phyloP scores from a whole-genome alignment of 2,888 invertebrate genomes.

The Isotomurus palustris region DNA sequence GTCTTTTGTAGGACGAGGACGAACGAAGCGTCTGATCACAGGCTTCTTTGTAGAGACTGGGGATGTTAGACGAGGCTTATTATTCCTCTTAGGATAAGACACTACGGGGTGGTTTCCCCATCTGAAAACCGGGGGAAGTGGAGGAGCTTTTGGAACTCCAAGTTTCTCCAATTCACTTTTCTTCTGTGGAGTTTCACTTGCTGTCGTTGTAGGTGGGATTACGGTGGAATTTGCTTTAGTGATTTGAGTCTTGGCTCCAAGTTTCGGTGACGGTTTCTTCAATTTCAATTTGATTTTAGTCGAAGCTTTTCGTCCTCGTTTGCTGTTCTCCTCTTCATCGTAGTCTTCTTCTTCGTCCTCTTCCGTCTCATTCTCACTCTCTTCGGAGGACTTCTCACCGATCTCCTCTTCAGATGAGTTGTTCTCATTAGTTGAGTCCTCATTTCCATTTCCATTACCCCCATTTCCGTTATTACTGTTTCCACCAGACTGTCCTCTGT shows the following conservation, averaged over 20 bases:
- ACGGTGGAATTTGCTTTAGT: no score
- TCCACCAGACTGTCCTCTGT: conserved; percentile 1
- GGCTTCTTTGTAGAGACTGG: neutral
- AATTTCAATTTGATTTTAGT: no score
- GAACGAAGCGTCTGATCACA: neutral
- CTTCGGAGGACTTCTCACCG: conserved; percentile 15
- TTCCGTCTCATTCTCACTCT: conserved; percentile 8
- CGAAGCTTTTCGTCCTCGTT: no score
- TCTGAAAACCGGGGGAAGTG: conserved; percentile 7
- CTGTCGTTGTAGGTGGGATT: no score
- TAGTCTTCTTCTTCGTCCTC: conserved; percentile 7
- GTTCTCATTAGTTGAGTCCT: neutral
- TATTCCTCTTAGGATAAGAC: no score
- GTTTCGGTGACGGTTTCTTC: no score
- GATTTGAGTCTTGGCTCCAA: no score
- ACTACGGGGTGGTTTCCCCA: neutral
- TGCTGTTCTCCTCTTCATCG: no score
- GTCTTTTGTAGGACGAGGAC: neutral
- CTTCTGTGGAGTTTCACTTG: no score
- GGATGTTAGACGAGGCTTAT: neutral
- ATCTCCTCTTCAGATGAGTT: conserved; percentile 10
- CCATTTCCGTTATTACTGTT: neutral
- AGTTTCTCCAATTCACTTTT: no score
- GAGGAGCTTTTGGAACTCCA: conserved; percentile 2
- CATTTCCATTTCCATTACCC: conserved; percentile 2